Conservation (phyloP, 2,888 invertebrate genomes). For the Eurytoma adleriae region DNA sequence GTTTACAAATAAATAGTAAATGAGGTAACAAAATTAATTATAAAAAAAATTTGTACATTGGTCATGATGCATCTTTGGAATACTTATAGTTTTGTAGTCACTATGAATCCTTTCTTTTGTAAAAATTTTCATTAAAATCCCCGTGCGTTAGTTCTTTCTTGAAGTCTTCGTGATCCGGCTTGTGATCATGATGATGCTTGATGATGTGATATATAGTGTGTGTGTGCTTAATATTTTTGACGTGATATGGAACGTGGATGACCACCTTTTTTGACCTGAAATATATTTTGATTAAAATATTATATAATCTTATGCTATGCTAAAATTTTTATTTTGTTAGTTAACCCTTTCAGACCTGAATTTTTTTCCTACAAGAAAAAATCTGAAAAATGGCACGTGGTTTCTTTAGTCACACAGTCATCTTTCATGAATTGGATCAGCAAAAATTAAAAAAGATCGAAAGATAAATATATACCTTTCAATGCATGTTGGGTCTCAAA, state of each 20-base stretch:
- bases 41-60: conserved; percentile 51
- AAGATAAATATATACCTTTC: too few relatives aligned
- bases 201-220: conserved; percentile 85
- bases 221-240: conserved; percentile 84
- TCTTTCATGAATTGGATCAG: too few relatives aligned
- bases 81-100: background rate
- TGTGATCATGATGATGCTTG: conserved; percentile 77
- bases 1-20: conserved; percentile 2
- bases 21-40: background rate
- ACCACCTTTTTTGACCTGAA: conserved; percentile 79
- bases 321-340: background rate
- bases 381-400: too few relatives aligned
- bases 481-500: too few relatives aligned
- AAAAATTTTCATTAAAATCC: conserved; percentile 13
- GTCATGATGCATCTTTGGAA: conserved; percentile 39
- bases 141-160: conserved; percentile 37
- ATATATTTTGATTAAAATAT: conserved; percentile 5
- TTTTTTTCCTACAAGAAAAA: too few relatives aligned
- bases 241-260: conserved; percentile 82
- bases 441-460: too few relatives aligned
- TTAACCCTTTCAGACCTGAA: too few relatives aligned
- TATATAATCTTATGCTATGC: background rate
- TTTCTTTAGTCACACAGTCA: too few relatives aligned
- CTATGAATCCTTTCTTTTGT: background rate
- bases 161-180: conserved; percentile 59